Base-by-base conservation (phyloP, 2,888 invertebrate species). In the Galerucella pusilla region DNA sequence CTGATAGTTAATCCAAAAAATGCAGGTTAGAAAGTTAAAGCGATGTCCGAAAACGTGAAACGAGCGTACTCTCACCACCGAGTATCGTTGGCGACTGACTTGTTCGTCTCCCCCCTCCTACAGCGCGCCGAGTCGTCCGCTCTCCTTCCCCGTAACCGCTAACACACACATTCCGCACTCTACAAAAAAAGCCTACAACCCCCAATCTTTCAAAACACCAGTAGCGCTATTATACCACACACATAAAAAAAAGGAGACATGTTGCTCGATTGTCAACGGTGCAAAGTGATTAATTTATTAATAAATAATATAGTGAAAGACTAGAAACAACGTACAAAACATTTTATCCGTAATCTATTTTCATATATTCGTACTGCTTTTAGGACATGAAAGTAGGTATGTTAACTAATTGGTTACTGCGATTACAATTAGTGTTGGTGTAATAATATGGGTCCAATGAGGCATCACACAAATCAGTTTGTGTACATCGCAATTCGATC, bases 181-280 rank as follows among this genome's bases (percentile, higher is more conserved):
- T 85, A 86, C n/a, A 85, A 86, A 86, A 87, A 69, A 86, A 86
- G 85, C 86, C 85, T 85, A 85, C 85, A 85, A 85, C 86, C 86
- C 87, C 85, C 46, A 60, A 65, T 65, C 45, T 69, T 25, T 85
- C 85, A 85, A 86, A 87, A 86, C 85, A 86, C 85, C 85, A 84
- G 82, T 85, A 84, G 84, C 83, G 45, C 25, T 61, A 46, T 61
- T 61, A 68, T 80, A 79, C 83, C 83, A 83, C 80, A 82, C 82
- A 75, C 78, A 73, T 81, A 83, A 82, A 81, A 80, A 64, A n/a
- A 67, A 54, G 7, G 16, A 72, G 14, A 46, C 12, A 65, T 60
- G 28, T 45, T 45, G 3, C 35, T 82, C 81, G 82, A 82, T 82
- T 79, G 80, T 77, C 28, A 78, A 72, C 79, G 78, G 78, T 78